A percentile compares a stretch with the other conserved stretches of the same genome.
phyloP scores from a whole-genome alignment of 2,797 vertebrate species.

The Threskiornis aethiopicus region DNA sequence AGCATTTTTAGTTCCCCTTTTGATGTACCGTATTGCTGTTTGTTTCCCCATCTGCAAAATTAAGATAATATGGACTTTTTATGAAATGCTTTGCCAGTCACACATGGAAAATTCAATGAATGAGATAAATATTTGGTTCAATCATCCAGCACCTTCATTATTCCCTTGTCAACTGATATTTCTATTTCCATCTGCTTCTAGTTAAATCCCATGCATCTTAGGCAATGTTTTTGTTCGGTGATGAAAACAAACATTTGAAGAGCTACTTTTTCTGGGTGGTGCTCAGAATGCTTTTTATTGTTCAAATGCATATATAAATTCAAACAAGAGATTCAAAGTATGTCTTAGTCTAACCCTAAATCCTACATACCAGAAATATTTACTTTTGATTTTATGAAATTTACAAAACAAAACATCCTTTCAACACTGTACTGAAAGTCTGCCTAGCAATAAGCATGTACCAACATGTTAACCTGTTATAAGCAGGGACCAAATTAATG shows the following conservation, averaged over 20 bases:
- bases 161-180: neutral
- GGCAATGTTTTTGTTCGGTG: neutral
- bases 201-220: neutral
- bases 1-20: neutral
- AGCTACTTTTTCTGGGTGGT: neutral
- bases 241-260: neutral
- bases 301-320: neutral
- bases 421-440: neutral
- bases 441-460: neutral
- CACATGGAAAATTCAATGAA: neutral
- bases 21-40: neutral
- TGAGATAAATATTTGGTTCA: neutral
- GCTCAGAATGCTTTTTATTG: neutral
- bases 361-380: neutral
- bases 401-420: neutral
- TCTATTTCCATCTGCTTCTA: neutral
- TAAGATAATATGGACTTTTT: neutral
- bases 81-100: neutral
- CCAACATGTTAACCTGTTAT: neutral
- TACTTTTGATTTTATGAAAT: neutral
- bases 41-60: neutral
- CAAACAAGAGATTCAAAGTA: neutral
- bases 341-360: neutral
- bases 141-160: neutral
- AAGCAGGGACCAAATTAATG: neutral